Base-by-base conservation (phyloP, 2,888 invertebrate genomes). In the Leptopterna dolabrata region DNA sequence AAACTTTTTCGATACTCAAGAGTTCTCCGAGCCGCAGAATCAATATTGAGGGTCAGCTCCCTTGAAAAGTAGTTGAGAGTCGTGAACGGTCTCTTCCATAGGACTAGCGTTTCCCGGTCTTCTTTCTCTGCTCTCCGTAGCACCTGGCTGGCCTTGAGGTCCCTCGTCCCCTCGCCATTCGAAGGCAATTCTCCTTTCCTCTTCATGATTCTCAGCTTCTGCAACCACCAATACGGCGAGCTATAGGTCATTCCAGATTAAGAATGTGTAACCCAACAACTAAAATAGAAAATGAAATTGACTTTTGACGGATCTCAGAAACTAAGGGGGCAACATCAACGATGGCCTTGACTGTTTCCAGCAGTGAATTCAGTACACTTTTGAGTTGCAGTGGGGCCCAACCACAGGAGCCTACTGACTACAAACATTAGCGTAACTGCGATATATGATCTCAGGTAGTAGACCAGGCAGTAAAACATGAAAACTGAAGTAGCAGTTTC, bases 51-150 rank as follows among this genome's bases (percentile, higher is more conserved):
- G 88, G 94, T 92, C 89, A 95, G 92, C 93, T 98, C 97, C 91
- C 94, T 94, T 90, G 94, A 92, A 93, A 96, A 97, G 93, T 96
- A 97, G 91, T 96, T 95, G 88, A 96, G 91, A 1, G 97, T 97
- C 90, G 93, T 94, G 88, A 97, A 90, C 11, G 98, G 97, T 90
- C 94, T 94, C 91, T 95, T 94, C 97, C 97, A 97, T 89, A 98
- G 92, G 89, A 97, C 96, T 89, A 97, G 19, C 41, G 87, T 45
- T 87, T 89, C 88, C 29, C 86, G 82, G 76, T 87, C 88, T 80
- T 89, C 88, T 87, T 88, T 88, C 47, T 88, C 88, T 76, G 80
- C 85, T 76, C 71, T 63, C 63, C 86, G 86, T 47, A 73, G 71
- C 14, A 16, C 70, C 43, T 11, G 73, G 47, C n/a, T 85, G 43